Percentiles rank a stretch among this genome's conserved stretches.
These are phyloP conservation scores for Pterobdella sp. DNA, from an alignment of 2,888 invertebrate species.

Conservation along the genomic window DNA sequence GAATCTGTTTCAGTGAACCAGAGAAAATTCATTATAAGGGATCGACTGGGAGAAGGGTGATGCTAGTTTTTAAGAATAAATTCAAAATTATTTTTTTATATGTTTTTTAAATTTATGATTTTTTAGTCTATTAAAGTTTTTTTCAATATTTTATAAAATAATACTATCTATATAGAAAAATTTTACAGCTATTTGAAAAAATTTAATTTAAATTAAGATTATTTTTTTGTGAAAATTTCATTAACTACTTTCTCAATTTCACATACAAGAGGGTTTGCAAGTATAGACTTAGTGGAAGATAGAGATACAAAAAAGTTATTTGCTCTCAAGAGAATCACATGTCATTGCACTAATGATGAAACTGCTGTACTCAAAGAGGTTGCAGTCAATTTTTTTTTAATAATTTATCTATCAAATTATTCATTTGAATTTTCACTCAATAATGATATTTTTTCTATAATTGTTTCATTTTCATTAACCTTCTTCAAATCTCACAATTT, in stretches of 20 bases:
- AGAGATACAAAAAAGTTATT: constrained; percentile 60
- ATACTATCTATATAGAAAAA: background rate
- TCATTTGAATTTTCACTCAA: too few species aligned
- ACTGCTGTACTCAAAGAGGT: constrained; percentile 64
- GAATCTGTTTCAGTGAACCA: constrained; percentile 66
- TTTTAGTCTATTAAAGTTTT: background rate
- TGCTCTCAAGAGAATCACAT: constrained; percentile 72
- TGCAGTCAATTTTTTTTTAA: too few species aligned
- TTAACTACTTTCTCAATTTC: background rate
- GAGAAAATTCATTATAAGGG: constrained; percentile 61
- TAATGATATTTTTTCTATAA: too few species aligned
- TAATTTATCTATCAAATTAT: too few species aligned
- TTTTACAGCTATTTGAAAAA: too few species aligned
- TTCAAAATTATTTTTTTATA: background rate
- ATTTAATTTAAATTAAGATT: background rate
- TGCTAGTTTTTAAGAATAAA: constrained; percentile 28
- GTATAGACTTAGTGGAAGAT: constrained; percentile 69
- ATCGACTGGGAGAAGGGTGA: constrained; percentile 70
- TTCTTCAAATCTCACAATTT: background rate
- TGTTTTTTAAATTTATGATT: background rate
- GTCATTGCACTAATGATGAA: constrained; percentile 71
- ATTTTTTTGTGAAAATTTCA: background rate
- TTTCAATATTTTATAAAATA: background rate
- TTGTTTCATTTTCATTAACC: background rate
- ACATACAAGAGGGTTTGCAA: constrained; percentile 66